Evolutionary conservation across 1,140 invertebrate genomes (phyloP), one percentile per base, ranked within the genome.

Genomic region (Drosophila insularis): DNA sequence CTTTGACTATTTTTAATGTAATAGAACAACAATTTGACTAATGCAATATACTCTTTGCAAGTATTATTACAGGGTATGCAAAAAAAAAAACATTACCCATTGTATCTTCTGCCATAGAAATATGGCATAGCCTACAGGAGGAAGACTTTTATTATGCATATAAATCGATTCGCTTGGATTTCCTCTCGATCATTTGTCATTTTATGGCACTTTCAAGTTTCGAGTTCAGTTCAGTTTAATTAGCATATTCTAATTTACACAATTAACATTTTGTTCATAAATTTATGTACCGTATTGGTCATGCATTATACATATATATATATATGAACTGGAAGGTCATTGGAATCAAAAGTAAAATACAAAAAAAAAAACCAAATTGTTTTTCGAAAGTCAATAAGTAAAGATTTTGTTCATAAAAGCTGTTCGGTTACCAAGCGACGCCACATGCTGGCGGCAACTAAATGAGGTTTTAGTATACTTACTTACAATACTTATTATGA

Each of bases 241-340:
- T 86, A 87, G 31, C 82, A 87, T 65, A 75, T 81, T 77, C 74
- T 68, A 81, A 68, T 84, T 67, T 67, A 80, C 53, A 64, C 60
- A 87, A 78, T 85, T 81, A 87, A 61, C 81, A 78, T 87, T 78
- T 78, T 63, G 79, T 87, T 79, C 59, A 81, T 58, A 58, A 63
- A 63, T 63, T 55, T 63, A 19, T 58, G 43, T 56, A 37, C 11
- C 11, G 46, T 27, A 74, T 37, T 74, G 53, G 40, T 62, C 73
- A 69, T 75, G 68, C 67, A 37, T 63, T 43, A 19, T 35, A 61
- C 4, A 3, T 35, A 35, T n/a, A 61, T 35, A 31, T 35, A 17
- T 43, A 27, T 66, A 37, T 39, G 21, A 54, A 54, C 60, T 23
- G 31, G 68, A 70, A 76, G 73, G 73, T 76, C 59, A 62, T 71